A percentile compares a stretch with the other conserved stretches of the same genome.
Conservation (phyloP, 2,888 invertebrate species). For the Drosophila atripex region DNA sequence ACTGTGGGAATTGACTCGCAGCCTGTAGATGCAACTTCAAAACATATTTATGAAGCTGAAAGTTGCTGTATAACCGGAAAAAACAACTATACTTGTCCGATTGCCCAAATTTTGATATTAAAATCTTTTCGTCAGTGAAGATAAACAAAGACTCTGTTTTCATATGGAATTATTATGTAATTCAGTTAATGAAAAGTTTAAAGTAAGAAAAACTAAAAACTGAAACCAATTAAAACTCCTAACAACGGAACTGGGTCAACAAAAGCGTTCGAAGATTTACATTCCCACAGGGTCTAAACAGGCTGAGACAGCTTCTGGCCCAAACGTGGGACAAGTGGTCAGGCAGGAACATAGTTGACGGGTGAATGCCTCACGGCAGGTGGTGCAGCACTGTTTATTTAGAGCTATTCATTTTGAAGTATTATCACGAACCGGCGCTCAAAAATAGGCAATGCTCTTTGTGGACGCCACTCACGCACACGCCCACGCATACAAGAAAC, state of each 20-base stretch:
- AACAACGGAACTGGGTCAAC: not conserved
- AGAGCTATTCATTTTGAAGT: conserved; percentile 56
- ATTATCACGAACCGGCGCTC: conserved; percentile 49
- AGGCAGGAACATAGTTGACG: not conserved
- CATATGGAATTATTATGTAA: not conserved
- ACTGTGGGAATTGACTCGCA: conserved; percentile 30
- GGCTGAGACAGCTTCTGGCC: not conserved
- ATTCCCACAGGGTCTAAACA: not conserved
- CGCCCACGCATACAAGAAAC: conserved; percentile 7
- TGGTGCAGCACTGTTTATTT: conserved; percentile 48
- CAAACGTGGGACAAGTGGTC: not conserved
- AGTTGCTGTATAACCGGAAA: not conserved
- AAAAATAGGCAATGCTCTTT: conserved; percentile 50
- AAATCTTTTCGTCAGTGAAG: too few species aligned
- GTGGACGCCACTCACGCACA: conserved; percentile 44
- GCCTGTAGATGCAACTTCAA: not conserved
- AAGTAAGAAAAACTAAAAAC: not conserved
- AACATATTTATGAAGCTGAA: conserved; percentile 15
- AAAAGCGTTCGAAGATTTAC: not conserved
- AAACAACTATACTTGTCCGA: not conserved
- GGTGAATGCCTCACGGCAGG: conserved; percentile 32
- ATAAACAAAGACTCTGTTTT: not conserved
- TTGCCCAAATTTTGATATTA: not conserved
- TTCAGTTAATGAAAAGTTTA: not conserved
- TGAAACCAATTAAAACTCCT: not conserved